phyloP scores from a whole-genome alignment of 2,888 invertebrate species.

The Liopterus haemorrhoidalis region DNA sequence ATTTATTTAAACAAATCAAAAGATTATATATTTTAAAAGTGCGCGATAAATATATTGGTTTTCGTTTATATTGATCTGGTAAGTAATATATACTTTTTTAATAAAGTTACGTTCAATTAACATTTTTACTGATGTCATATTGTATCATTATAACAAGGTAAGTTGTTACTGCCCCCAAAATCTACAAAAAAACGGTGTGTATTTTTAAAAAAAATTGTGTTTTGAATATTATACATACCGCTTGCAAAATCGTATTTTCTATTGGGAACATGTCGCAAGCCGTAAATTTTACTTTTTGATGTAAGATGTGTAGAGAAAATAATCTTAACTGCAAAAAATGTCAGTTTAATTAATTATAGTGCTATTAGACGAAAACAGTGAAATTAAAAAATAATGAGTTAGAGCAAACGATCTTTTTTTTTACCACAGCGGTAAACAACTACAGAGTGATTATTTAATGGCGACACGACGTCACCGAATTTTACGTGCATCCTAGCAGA shows the following conservation, averaged over 20 bases:
- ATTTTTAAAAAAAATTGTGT: constrained; percentile 5
- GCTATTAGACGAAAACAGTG: too few species aligned
- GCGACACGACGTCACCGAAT: too few species aligned
- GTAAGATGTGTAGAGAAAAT: constrained; percentile 28
- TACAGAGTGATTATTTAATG: too few species aligned
- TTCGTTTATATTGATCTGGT: too few species aligned
- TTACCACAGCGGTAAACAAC: too few species aligned
- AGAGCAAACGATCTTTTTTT: too few species aligned
- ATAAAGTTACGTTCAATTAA: neutral
- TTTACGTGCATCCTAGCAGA: too few species aligned
- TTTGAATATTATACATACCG: constrained; percentile 24
- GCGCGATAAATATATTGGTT: too few species aligned
- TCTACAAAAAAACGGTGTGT: constrained; percentile 21
- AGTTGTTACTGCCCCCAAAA: constrained; percentile 27
- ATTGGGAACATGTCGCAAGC: constrained; percentile 29
- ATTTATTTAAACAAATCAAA: too few species aligned
- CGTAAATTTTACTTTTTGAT: constrained; percentile 28
- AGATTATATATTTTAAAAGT: too few species aligned
- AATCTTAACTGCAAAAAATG: constrained; percentile 25
- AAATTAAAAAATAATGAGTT: too few species aligned
- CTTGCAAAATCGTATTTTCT: constrained; percentile 28
- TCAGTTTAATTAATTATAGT: neutral
- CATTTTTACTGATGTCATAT: constrained; percentile 22
- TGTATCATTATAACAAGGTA: constrained; percentile 31
- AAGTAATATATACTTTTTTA: too few species aligned